phyloP scores from a whole-genome alignment of 1,140 invertebrate genomes.

The Drosophila serrata region DNA sequence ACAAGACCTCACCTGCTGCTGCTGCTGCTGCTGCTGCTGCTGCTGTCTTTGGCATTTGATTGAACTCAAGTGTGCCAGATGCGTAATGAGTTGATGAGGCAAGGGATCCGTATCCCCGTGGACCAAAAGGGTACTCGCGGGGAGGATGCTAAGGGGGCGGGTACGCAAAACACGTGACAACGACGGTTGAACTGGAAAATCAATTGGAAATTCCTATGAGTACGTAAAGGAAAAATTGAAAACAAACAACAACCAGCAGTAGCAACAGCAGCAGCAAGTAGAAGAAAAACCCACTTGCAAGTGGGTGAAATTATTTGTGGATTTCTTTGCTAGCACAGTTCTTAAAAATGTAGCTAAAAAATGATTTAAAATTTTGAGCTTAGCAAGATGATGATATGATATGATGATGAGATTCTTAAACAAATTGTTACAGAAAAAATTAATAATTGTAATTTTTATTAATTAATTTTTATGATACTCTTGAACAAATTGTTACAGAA shows the following conservation, averaged over 20 bases:
- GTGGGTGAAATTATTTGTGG: conserved; percentile 22
- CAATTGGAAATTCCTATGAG: conserved; percentile 68
- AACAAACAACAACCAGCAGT: conserved; percentile 18
- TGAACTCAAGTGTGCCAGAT: conserved; percentile 80
- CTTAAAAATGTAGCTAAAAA: no score
- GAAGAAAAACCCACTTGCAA: conserved; percentile 32
- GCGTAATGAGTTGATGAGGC: conserved; percentile 43
- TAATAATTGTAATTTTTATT: no score
- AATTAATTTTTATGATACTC: no score
- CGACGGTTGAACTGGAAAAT: conserved; percentile 64
- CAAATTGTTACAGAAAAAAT: no score
- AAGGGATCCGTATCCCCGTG: conserved; percentile 17
- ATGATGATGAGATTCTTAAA: no score
- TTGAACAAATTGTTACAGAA: no score
- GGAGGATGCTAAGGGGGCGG: background rate
- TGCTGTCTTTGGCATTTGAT: conserved; percentile 67
- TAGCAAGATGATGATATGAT: no score
- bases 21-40: no score
- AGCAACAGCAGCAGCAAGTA: conserved; percentile 19
- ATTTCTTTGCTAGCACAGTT: conserved; percentile 1
- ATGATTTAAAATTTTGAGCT: no score
- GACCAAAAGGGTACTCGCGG: no score
- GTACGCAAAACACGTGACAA: conserved; percentile 58
- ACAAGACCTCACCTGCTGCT: conserved; percentile 72
- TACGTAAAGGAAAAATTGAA: conserved; percentile 27